Base-by-base conservation (phyloP, 2,888 invertebrate genomes). In the Norana najaformis region DNA sequence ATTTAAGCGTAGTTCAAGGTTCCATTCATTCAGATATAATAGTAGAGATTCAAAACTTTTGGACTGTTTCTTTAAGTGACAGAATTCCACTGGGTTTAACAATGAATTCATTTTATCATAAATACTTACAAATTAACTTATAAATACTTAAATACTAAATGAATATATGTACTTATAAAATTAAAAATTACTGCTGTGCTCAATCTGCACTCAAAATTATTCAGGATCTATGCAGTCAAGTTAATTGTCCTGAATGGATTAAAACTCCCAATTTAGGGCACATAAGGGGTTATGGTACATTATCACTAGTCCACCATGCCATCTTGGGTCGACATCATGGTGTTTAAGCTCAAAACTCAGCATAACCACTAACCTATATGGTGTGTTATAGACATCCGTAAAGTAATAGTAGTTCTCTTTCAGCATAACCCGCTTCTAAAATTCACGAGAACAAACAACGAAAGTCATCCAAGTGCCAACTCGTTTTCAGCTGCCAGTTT, bases 321-420 rank as follows among this genome's bases (percentile, higher is more conserved):
- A 69, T 69, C 8, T 69, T 13, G 69, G 11, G 69, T 69, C 30
- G 69, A 13, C 69, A 69, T n/a, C n/a, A 69, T 69, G 30, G 30
- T 69, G 69, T 69, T 5, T 69, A 30, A 69, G 30, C 8, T n/a
- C 8, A 30, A 69, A 69, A 69, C 8, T 69, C 69, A 69, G n/a
- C n/a, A n/a, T 30, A 30, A 69, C 16, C 69, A 69, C 69, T 38
- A 47, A 91, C 93, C 94, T 97, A 95, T 98, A 98, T 2, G 98
- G 98, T 0, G 98, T 98, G 92, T 97, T 96, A 91, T 96, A 96
- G 90, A 98, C 97, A 69, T 97, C 96, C 23, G 96, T 96, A 96
- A 97, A 97, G 95, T 96, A 97, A 94, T 97, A 98, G 93, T 97
- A 96, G 91, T 97, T 96, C 93, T 96, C 96, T 90, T 97, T 96